A percentile compares a stretch with the other conserved stretches of the same genome.
phyloP scores from a whole-genome alignment of 2,888 invertebrate species.

The Mimas tiliae region DNA sequence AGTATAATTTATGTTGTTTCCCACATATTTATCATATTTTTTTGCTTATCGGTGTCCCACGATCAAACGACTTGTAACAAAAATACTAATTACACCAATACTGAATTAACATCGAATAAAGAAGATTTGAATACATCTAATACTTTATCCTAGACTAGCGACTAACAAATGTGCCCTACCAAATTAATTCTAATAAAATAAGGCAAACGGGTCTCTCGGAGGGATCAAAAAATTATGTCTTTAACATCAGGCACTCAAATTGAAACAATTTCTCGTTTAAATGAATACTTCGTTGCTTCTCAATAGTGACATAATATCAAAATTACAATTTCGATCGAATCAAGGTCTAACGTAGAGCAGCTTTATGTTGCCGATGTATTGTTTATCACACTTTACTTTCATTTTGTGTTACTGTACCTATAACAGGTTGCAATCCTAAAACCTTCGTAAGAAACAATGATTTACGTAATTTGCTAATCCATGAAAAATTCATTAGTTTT shows the following conservation, averaged over 20 bases:
- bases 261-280: constrained; percentile 60
- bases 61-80: constrained; percentile 21
- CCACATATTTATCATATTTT: not conserved
- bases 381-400: too few species aligned
- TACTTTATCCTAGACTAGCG: constrained; percentile 58
- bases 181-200: constrained; percentile 77
- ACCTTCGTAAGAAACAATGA: too few species aligned
- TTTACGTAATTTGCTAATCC: too few species aligned
- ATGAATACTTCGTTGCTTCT: constrained; percentile 17
- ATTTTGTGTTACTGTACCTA: not conserved
- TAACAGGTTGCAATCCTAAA: too few species aligned
- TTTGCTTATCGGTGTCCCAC: constrained; percentile 1
- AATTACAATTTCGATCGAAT: not conserved
- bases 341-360: not conserved
- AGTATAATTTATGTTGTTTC: too few species aligned
- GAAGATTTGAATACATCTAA: constrained; percentile 58
- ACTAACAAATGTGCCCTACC: constrained; percentile 56
- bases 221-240: constrained; percentile 75
- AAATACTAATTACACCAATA: constrained; percentile 48
- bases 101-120: constrained; percentile 61
- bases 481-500: too few species aligned
- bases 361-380: too few species aligned
- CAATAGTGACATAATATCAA: constrained; percentile 34
- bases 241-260: constrained; percentile 79
- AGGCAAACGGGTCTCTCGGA: constrained; percentile 79